phyloP scores from a whole-genome alignment of 2,113 vertebrate genomes.

The Chaetodon auriga region DNA sequence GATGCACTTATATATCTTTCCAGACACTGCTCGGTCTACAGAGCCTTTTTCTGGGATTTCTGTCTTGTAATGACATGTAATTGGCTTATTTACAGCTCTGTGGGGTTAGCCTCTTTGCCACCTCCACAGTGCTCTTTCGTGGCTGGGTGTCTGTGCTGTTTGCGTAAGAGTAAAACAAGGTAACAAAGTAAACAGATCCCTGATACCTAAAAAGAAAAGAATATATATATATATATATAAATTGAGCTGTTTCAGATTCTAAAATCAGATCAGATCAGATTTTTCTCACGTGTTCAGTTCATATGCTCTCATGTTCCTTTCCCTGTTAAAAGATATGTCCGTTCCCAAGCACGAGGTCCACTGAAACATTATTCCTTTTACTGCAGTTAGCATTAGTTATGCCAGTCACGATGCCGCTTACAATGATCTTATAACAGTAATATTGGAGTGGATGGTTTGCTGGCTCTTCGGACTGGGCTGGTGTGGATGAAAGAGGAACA shows the following conservation, averaged over 20 bases:
- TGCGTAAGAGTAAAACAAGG: constrained; percentile 19
- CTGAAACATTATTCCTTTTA: constrained; percentile 16
- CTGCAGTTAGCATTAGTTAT: constrained; percentile 11
- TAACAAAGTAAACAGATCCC: constrained; percentile 57
- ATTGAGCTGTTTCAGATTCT: background rate
- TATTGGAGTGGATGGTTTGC: constrained; percentile 21
- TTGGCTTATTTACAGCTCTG: constrained; percentile 61
- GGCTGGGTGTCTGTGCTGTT: constrained; percentile 47
- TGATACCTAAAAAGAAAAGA: constrained; percentile 40
- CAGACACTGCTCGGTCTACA: constrained; percentile 26
- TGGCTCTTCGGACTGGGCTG: constrained; percentile 5
- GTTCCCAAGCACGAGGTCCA: constrained; percentile 8
- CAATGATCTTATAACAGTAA: constrained; percentile 27
- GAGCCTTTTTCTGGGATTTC: constrained; percentile 26
- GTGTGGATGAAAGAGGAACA: constrained; percentile 13
- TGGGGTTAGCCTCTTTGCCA: constrained; percentile 30
- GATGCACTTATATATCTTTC: constrained; percentile 28
- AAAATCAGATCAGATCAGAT: background rate
- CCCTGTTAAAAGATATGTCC: constrained; percentile 19
- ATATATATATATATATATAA: background rate
- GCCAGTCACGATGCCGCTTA: constrained; percentile 25
- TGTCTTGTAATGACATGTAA: constrained; percentile 57
- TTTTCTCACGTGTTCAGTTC: background rate
- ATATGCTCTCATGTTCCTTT: background rate
- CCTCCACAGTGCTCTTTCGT: constrained; percentile 38